phyloP scores from a whole-genome alignment of 2,888 invertebrate genomes.

The Acanthosepion esculentum region DNA sequence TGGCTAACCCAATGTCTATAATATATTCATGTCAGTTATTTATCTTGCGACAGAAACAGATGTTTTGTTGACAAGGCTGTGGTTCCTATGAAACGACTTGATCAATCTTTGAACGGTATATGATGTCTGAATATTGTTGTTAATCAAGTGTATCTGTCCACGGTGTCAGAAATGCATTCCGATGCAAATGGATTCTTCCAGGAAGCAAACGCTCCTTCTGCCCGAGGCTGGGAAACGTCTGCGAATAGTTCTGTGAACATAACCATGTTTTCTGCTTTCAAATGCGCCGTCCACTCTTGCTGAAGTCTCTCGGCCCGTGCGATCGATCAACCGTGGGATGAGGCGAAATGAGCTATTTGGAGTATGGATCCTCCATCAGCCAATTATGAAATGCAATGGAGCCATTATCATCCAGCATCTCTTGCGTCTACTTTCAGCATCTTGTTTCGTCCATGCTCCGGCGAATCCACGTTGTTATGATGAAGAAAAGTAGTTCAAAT shows the following conservation, averaged over 20 bases:
- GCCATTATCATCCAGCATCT: neutral
- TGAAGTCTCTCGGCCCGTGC: neutral
- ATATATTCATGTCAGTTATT: too few species aligned
- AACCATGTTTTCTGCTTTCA: neutral
- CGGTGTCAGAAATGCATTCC: neutral
- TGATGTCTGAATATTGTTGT: neutral
- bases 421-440: neutral
- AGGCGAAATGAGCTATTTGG: conserved; percentile 1
- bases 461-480: neutral
- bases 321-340: neutral
- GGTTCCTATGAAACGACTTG: neutral
- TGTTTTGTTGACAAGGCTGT: neutral
- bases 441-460: neutral
- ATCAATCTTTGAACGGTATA: neutral
- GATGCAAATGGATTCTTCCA: neutral
- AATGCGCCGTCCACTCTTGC: neutral
- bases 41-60: neutral
- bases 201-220: neutral
- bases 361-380: neutral
- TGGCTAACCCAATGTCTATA: too few species aligned
- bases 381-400: neutral
- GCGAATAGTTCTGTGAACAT: neutral
- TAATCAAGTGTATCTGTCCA: neutral
- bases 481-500: neutral
- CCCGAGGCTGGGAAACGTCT: neutral